phyloP scores from a whole-genome alignment of 2,888 invertebrate genomes.

The Plagodis dolabraria region DNA sequence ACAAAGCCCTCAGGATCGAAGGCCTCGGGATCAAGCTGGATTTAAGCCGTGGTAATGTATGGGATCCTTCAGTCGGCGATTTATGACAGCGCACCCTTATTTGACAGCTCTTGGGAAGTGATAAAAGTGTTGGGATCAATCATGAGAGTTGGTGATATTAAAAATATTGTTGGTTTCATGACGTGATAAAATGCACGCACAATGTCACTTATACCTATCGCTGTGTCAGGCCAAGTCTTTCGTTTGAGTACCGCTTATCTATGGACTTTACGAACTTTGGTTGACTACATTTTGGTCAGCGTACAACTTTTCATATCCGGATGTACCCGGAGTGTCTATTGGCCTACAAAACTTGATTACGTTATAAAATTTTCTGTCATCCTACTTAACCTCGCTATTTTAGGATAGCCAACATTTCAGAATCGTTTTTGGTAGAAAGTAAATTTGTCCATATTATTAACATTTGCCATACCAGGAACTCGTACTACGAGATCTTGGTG shows the following conservation, averaged over 20 bases:
- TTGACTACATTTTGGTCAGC: too few relatives aligned
- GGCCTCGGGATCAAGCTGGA: slow-evolving; percentile 51
- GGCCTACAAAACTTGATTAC: too few relatives aligned
- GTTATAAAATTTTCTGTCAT: too few relatives aligned
- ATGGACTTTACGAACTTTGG: too few relatives aligned
- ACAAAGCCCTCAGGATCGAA: slow-evolving; percentile 44
- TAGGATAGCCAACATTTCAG: too few relatives aligned
- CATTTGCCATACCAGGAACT: too few relatives aligned
- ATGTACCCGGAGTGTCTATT: too few relatives aligned
- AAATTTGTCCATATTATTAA: too few relatives aligned
- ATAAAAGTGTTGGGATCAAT: slow-evolving; percentile 36
- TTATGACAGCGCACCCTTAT: slow-evolving; percentile 38
- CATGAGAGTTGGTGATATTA: slow-evolving; percentile 22
- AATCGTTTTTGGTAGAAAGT: too few relatives aligned
- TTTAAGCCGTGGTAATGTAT: slow-evolving; percentile 52
- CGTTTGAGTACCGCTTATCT: slow-evolving; percentile 6
- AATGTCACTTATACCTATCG: not conserved
- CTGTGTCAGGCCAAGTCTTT: not conserved
- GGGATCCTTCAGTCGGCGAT: slow-evolving; percentile 42
- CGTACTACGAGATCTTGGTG: too few relatives aligned
- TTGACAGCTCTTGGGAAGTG: slow-evolving; percentile 39
- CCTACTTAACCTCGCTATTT: too few relatives aligned
- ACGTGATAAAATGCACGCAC: slow-evolving; percentile 17
- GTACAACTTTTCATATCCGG: too few relatives aligned
- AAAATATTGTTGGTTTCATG: slow-evolving; percentile 21